These are phyloP conservation scores for Amphipoea lucens DNA, from an alignment of 2,888 invertebrate genomes.

Conservation along the genomic window DNA sequence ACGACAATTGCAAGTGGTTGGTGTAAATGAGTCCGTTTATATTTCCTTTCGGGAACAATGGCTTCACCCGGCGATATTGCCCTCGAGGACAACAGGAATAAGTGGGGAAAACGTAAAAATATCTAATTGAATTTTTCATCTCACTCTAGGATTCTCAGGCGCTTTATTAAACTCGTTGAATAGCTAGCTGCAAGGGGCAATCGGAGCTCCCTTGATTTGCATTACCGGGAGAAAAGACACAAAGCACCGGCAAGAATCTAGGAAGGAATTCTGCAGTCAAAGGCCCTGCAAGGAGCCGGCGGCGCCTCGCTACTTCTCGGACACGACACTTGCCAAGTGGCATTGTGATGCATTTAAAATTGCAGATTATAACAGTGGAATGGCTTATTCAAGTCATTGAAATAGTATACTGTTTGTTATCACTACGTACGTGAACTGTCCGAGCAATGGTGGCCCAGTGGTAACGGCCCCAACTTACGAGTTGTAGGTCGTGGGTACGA, in stretches of 20 bases:
- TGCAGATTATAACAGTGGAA: constrained; percentile 24
- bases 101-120: constrained; percentile 76
- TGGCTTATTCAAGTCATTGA: neutral
- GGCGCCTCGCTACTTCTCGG: constrained; percentile 44
- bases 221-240: constrained; percentile 76
- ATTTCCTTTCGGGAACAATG: constrained; percentile 74
- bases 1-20: constrained; percentile 76
- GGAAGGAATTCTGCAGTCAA: constrained; percentile 75
- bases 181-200: constrained; percentile 77
- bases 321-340: constrained; percentile 30
- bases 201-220: constrained; percentile 81
- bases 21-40: constrained; percentile 77
- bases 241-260: constrained; percentile 75
- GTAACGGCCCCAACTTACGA: no score
- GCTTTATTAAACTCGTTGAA: constrained; percentile 83
- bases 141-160: constrained; percentile 74
- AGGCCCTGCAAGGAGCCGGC: constrained; percentile 61
- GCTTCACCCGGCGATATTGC: constrained; percentile 75
- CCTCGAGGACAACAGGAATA: constrained; percentile 74
- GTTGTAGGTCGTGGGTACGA: no score
- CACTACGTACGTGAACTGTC: neutral
- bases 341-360: constrained; percentile 49
- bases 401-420: neutral
- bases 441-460: no score
- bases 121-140: constrained; percentile 86